A percentile compares a stretch with the other conserved stretches of the same genome.
phyloP scores from a whole-genome alignment of 2,888 invertebrate genomes.

The Tolmerus cingulatus region DNA sequence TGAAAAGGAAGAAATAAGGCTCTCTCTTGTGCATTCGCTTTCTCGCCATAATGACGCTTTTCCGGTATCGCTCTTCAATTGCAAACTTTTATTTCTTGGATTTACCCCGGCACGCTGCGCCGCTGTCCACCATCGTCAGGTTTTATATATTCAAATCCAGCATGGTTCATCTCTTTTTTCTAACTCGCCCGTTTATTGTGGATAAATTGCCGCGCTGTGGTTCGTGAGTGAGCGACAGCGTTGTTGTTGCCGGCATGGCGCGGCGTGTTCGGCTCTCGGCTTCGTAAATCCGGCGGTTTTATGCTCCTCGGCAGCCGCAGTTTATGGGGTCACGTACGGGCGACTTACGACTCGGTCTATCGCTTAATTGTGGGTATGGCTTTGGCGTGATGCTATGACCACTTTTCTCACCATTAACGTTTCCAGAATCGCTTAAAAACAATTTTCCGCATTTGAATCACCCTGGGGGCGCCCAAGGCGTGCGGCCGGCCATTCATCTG shows the following conservation, averaged over 20 bases:
- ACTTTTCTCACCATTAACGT: constrained; percentile 20
- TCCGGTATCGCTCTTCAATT: neutral
- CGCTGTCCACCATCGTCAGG: neutral
- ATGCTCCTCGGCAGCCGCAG: neutral
- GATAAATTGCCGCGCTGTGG: constrained; percentile 3
- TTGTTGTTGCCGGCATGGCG: neutral
- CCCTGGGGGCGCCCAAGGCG: neutral
- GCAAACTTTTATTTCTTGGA: neutral
- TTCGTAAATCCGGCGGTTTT: constrained; percentile 22
- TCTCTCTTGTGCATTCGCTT: neutral
- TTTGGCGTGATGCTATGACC: neutral
- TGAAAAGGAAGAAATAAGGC: constrained; percentile 19
- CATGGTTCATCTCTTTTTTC: neutral
- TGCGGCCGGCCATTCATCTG: neutral
- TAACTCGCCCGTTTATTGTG: constrained; percentile 12
- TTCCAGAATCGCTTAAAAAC: constrained; percentile 13
- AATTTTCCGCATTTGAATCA: constrained; percentile 11
- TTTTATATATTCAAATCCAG: constrained; percentile 4
- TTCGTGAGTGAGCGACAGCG: neutral
- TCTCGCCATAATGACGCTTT: neutral
- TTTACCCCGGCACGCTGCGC: neutral
- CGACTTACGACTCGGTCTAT: neutral
- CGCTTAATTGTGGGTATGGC: neutral
- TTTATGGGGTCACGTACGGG: constrained; percentile 29
- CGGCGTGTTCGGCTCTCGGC: neutral